These are phyloP conservation scores for Pantelozetes paolii DNA, from an alignment of 2,888 invertebrate species.

Conservation along the genomic window DNA sequence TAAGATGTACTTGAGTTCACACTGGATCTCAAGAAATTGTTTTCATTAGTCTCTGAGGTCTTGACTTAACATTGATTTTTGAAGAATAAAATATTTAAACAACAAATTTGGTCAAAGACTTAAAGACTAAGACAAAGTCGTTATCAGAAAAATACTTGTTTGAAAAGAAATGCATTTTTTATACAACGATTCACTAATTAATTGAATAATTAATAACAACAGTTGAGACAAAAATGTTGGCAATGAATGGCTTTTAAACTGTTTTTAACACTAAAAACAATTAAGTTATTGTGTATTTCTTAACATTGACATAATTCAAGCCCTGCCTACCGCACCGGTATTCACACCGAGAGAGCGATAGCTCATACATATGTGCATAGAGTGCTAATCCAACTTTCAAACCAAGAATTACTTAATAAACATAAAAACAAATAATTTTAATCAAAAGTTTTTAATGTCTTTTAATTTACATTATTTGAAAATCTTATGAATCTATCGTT, in stretches of 20 bases:
- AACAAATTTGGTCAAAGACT: not conserved
- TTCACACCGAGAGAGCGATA: not conserved
- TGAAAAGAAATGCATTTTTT: no score
- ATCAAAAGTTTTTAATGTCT: not conserved
- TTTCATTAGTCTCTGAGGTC: not conserved
- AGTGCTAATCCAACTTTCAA: not conserved
- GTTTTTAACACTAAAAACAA: not conserved
- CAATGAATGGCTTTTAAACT: not conserved
- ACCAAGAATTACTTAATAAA: not conserved
- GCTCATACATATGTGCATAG: not conserved
- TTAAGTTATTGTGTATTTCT: constrained; percentile 11
- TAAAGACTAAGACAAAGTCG: no score
- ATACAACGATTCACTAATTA: not conserved
- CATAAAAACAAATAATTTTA: not conserved
- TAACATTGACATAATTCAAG: constrained; percentile 29
- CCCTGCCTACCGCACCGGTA: not conserved
- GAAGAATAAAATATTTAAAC: no score
- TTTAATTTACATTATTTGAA: not conserved
- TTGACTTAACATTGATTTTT: no score
- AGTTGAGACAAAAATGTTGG: constrained; percentile 16
- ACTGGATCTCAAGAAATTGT: not conserved
- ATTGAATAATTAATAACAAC: not conserved
- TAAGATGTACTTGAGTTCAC: constrained; percentile 19
- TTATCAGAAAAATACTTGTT: no score
- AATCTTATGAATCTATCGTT: no score